Base-by-base conservation (phyloP, 2,797 vertebrate species). In the Apogon talboti region DNA sequence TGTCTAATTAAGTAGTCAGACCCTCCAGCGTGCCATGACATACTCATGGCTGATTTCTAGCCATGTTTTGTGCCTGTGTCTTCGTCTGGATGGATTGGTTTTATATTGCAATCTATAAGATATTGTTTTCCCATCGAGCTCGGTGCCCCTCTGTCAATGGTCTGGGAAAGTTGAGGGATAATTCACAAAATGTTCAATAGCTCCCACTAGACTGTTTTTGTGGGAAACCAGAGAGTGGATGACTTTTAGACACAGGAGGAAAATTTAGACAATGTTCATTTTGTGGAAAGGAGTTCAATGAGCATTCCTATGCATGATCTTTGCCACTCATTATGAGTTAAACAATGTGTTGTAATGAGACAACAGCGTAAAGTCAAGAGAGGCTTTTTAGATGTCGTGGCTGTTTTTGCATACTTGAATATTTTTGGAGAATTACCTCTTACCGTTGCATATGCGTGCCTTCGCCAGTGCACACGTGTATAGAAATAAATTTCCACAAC, bases 1-100 rank as follows among this genome's bases (percentile, higher is more conserved):
- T 41, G 74, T 92, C 88, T 92, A 91, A 93, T 93, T 91, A 92
- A 93, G 91, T 76, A 91, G 90, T 90, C 90, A 90, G 84, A 91
- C 91, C 89, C 90, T 92, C 86, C 85, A 90, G 88, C 73, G 45
- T 83, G 89, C 89, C 83, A 72, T 89, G 85, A 90, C 91, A 88
- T 59, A 78, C 84, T 90, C 91, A 90, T 21, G 85, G 86, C 84
- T 87, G 91, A 91, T 91, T 91, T 87, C 85, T 89, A 66, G 70
- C 88, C 84, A 54, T 72, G 91, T 89, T 89, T 91, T 90, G 83
- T 91, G 86, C 67, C 65, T 47, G 77, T 74, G 82, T 84, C 75
- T 78, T 87, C 57, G 56, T 83, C 85, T 89, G 85, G 83, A 88
- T 51, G 55, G 75, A 81, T 79, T 37, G 57, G 76, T 80, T 85